phyloP scores from a whole-genome alignment of 1,140 invertebrate species.

The Ostrea denselamellosa region DNA sequence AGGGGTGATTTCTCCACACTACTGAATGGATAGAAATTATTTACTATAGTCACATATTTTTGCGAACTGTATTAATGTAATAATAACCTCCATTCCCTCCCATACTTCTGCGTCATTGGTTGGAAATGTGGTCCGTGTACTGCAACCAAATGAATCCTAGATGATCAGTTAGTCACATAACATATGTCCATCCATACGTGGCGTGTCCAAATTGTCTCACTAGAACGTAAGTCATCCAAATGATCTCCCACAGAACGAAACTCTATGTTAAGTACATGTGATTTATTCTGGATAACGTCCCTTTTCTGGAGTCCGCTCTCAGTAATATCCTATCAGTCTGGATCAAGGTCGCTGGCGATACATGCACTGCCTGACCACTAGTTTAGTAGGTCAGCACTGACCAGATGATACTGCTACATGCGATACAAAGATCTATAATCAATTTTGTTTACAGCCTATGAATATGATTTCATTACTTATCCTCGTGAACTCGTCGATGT shows the following conservation, averaged over 20 bases:
- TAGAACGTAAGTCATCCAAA: not conserved
- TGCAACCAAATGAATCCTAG: not conserved
- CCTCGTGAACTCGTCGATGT: conserved; percentile 18
- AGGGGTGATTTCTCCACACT: not conserved
- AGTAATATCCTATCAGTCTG: conserved; percentile 8
- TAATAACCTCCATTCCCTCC: conserved; percentile 10
- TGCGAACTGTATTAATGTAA: not conserved
- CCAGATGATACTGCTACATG: not conserved
- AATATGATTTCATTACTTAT: conserved; percentile 39
- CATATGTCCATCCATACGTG: not conserved
- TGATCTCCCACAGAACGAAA: not conserved
- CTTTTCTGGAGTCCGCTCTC: conserved; percentile 1
- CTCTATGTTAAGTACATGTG: not conserved
- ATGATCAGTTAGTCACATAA: not conserved
- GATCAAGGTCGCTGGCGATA: conserved; percentile 26
- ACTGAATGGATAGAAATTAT: not conserved
- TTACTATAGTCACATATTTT: not conserved
- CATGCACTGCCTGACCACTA: conserved; percentile 3
- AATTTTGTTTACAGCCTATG: conserved; percentile 28
- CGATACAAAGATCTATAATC: conserved; percentile 24
- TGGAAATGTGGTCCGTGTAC: not conserved
- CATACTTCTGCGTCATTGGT: conserved; percentile 13
- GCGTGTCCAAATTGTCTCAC: not conserved
- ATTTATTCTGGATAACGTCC: conserved; percentile 21
- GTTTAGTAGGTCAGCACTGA: conserved; percentile 23